Conservation (phyloP, 2,888 invertebrate species). For the Tholera decimalis region DNA sequence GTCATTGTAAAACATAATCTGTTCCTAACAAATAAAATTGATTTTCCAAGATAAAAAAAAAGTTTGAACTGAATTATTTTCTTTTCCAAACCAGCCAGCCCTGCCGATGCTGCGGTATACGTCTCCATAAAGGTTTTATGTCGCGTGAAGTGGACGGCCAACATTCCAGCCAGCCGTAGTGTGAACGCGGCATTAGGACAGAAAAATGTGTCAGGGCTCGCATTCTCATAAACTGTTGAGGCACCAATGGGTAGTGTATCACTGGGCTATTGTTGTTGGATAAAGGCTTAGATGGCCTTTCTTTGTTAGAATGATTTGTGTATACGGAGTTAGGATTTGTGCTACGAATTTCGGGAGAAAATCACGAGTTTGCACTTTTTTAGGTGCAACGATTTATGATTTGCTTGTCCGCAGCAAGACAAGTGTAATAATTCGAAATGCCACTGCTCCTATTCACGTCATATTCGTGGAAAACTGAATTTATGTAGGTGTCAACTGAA, state of each 20-base stretch:
- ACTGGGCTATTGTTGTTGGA: slow-evolving; percentile 45
- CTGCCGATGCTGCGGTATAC: slow-evolving; percentile 68
- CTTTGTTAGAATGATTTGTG: slow-evolving; percentile 30
- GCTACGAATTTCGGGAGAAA: slow-evolving; percentile 20
- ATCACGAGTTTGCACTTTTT: slow-evolving; percentile 4
- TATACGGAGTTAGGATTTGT: slow-evolving; percentile 1
- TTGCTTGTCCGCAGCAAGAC: not conserved
- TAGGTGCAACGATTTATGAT: slow-evolving; percentile 1
- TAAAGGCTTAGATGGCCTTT: slow-evolving; percentile 46
- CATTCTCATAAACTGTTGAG: slow-evolving; percentile 59
- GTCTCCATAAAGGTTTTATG: slow-evolving; percentile 87
- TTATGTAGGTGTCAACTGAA: not conserved
- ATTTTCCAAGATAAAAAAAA: not conserved
- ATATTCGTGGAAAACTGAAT: not conserved
- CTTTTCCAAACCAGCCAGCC: slow-evolving; percentile 44
- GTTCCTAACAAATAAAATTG: no score
- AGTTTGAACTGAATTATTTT: slow-evolving; percentile 12
- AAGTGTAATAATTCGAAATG: not conserved
- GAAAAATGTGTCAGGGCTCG: slow-evolving; percentile 65
- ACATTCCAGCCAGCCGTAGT: slow-evolving; percentile 69
- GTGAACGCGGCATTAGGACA: slow-evolving; percentile 68
- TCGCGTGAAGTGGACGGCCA: slow-evolving; percentile 79
- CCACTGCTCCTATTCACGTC: not conserved
- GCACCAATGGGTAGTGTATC: slow-evolving; percentile 45
- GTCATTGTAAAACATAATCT: no score